Evolutionary conservation across 2,113 vertebrate genomes (phyloP).

Genomic region (Cyanoderma ruficeps): DNA sequence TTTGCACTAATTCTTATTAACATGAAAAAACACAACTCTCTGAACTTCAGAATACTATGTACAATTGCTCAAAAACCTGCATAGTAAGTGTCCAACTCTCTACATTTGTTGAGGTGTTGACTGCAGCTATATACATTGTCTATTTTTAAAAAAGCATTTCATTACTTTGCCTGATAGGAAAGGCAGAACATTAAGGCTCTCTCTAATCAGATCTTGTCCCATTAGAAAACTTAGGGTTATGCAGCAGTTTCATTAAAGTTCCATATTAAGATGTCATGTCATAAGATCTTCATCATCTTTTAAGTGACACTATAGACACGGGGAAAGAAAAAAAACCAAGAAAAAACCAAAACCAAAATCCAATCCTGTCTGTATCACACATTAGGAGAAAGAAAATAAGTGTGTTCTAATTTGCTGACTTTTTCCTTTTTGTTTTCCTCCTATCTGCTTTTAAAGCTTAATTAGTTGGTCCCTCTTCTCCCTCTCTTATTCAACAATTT

Average conservation of each 20-base stretch:
- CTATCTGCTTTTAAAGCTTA: neutral
- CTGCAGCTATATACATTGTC: neutral
- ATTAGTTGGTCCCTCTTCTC: neutral
- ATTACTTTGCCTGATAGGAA: neutral
- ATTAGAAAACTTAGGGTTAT: neutral
- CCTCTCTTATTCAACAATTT: neutral
- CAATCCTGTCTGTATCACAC: neutral
- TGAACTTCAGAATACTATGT: neutral
- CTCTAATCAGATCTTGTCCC: neutral
- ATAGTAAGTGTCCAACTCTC: neutral
- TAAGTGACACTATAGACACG: neutral
- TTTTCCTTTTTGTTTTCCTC: neutral
- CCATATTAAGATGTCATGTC: neutral
- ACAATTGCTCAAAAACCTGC: neutral
- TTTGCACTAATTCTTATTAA: neutral
- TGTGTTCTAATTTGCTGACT: neutral
- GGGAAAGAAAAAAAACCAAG: neutral
- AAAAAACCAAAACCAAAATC: neutral
- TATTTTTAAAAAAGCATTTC: neutral
- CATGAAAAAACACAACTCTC: neutral
- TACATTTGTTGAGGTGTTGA: neutral
- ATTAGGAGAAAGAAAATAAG: neutral
- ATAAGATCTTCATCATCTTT: rapidly evolving
- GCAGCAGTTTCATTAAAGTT: neutral
- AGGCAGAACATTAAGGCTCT: neutral